A percentile compares a stretch with the other conserved stretches of the same genome.
phyloP scores from a whole-genome alignment of 2,113 vertebrate species.

The Siniperca chuatsi region DNA sequence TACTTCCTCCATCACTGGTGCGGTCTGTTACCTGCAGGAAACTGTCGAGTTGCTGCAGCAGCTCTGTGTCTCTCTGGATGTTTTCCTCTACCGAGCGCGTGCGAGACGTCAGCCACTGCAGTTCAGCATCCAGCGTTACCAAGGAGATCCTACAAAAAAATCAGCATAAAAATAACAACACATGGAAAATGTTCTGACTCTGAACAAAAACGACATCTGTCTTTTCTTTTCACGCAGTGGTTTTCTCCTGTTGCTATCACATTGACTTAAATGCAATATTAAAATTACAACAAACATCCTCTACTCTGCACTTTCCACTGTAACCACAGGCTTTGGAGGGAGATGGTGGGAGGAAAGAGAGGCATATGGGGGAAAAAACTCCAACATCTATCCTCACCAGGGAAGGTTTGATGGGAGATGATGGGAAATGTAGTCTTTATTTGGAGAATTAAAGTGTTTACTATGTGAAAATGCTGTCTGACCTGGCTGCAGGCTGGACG shows the following conservation, averaged over 20 bases:
- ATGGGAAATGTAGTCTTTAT: background rate
- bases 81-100: constrained; percentile 63
- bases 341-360: too few species aligned
- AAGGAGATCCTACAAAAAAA: constrained; percentile 60
- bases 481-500: constrained; percentile 70
- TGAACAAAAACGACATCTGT: too few species aligned
- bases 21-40: constrained; percentile 71
- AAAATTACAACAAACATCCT: background rate
- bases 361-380: too few species aligned
- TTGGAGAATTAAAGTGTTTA: background rate
- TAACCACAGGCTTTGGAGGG: too few species aligned
- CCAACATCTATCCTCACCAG: too few species aligned
- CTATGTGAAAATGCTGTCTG: background rate
- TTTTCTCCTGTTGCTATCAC: background rate
- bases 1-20: background rate
- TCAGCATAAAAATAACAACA: too few species aligned
- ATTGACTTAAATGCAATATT: too few species aligned
- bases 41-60: constrained; percentile 65
- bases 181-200: too few species aligned
- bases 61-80: constrained; percentile 59
- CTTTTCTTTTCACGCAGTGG: too few species aligned
- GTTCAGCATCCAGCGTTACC: constrained; percentile 68
- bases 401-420: background rate
- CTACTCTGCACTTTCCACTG: too few species aligned
- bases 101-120: constrained; percentile 59